These are phyloP conservation scores for Rhogogaster chlorosoma DNA, from an alignment of 2,888 invertebrate genomes.

Conservation along the genomic window DNA sequence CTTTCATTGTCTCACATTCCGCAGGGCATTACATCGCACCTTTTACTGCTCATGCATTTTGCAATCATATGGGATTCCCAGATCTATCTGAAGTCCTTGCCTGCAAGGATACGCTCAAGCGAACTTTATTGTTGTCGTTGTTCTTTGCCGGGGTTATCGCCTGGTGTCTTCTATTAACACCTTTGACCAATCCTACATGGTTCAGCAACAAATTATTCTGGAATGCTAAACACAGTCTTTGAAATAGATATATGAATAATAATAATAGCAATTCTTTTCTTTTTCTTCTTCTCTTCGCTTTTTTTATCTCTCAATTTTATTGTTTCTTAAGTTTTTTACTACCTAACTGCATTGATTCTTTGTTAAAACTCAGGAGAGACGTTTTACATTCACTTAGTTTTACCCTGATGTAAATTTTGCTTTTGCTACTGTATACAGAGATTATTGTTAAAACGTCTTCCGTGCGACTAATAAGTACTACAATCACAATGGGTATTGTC, in stretches of 20 bases:
- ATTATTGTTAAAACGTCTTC: slow-evolving; percentile 27
- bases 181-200: slow-evolving; percentile 86
- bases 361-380: neutral
- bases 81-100: slow-evolving; percentile 87
- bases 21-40: slow-evolving; percentile 93
- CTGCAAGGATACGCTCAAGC: slow-evolving; percentile 81
- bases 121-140: slow-evolving; percentile 82
- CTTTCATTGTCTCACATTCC: slow-evolving; percentile 63
- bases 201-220: slow-evolving; percentile 83
- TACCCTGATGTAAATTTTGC: neutral
- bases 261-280: neutral
- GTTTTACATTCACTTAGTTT: neutral
- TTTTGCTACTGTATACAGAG: neutral
- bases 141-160: slow-evolving; percentile 88
- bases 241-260: slow-evolving; percentile 33
- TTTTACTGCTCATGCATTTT: slow-evolving; percentile 94
- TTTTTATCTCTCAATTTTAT: neutral
- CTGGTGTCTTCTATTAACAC: slow-evolving; percentile 89
- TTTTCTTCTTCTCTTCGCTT: neutral
- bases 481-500: neutral
- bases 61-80: slow-evolving; percentile 98
- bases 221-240: slow-evolving; percentile 70
- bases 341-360: neutral
- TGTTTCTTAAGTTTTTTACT: neutral
- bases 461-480: neutral